These are phyloP conservation scores for Pseudomyrmex sp. DNA, from an alignment of 1,140 invertebrate species.

Conservation along the genomic window DNA sequence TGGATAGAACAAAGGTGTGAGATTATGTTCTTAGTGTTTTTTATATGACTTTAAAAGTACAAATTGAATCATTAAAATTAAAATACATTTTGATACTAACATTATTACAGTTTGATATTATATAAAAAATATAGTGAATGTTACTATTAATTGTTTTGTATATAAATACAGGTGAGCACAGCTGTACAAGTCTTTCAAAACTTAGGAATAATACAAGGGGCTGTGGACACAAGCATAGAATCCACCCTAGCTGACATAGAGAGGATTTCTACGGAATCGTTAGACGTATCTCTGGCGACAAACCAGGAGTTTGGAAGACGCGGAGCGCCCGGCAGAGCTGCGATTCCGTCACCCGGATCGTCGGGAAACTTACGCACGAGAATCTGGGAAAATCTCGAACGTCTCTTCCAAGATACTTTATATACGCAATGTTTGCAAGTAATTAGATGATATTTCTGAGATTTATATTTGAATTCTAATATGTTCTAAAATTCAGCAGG, in stretches of 20 bases:
- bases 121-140: not conserved
- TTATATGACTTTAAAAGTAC: no score
- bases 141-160: conserved; percentile 35
- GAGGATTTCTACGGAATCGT: conserved; percentile 86
- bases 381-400: conserved; percentile 93
- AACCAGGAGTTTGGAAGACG: conserved; percentile 79
- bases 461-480: not conserved
- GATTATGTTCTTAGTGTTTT: no score
- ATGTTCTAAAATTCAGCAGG: conserved; percentile 74
- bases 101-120: no score
- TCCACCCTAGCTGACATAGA: conserved; percentile 86
- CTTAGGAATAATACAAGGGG: conserved; percentile 87
- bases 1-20: conserved; percentile 88
- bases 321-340: conserved; percentile 89
- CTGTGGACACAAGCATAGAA: conserved; percentile 86
- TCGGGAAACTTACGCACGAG: conserved; percentile 90
- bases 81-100: no score
- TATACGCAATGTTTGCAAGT: conserved; percentile 90
- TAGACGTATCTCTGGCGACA: conserved; percentile 85
- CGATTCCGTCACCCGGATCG: conserved; percentile 88
- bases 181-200: conserved; percentile 91
- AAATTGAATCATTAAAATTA: no score
- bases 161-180: conserved; percentile 85
- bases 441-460: conserved; percentile 73
- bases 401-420: conserved; percentile 90